Percentiles rank a stretch among this genome's conserved stretches.
phyloP scores from a whole-genome alignment of 1,140 invertebrate species.

The Episyrphus balteatus region DNA sequence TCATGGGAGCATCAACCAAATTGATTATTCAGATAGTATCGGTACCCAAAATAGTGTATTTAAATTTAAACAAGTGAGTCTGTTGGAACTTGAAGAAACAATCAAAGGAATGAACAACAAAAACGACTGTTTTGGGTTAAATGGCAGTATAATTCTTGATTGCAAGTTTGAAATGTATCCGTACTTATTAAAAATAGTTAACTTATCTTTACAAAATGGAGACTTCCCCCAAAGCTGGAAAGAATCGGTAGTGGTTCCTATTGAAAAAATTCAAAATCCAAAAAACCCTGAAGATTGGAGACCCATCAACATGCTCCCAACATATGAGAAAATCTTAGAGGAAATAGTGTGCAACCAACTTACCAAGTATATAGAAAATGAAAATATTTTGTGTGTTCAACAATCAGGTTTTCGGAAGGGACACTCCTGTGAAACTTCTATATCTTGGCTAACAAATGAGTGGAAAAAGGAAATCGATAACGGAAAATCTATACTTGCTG shows the following conservation, averaged over 20 bases:
- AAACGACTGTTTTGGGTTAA: constrained; percentile 1
- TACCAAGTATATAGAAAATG: constrained; percentile 10
- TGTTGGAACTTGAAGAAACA: too few relatives aligned
- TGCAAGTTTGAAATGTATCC: not conserved
- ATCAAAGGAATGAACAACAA: constrained; percentile 3
- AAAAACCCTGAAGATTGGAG: constrained; percentile 11
- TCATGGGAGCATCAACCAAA: too few relatives aligned
- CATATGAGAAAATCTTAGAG: constrained; percentile 20
- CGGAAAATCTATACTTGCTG: too few relatives aligned
- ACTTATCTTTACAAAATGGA: not conserved
- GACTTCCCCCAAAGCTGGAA: constrained; percentile 7
- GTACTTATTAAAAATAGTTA: not conserved
- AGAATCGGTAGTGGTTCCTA: constrained; percentile 11
- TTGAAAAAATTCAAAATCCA: constrained; percentile 12
- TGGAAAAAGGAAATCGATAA: too few relatives aligned
- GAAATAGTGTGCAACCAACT: constrained; percentile 13
- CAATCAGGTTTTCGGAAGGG: too few relatives aligned
- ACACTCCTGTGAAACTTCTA: too few relatives aligned
- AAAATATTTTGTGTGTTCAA: constrained; percentile 10
- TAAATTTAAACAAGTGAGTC: too few relatives aligned
- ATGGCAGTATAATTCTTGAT: not conserved
- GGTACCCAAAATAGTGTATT: too few relatives aligned
- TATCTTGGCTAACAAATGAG: too few relatives aligned
- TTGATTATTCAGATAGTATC: too few relatives aligned
- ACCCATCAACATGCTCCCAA: constrained; percentile 16